Evolutionary conservation across 2,113 vertebrate genomes (phyloP), one percentile per base, ranked within the genome.

Genomic region (Atrichornis clamosus): DNA sequence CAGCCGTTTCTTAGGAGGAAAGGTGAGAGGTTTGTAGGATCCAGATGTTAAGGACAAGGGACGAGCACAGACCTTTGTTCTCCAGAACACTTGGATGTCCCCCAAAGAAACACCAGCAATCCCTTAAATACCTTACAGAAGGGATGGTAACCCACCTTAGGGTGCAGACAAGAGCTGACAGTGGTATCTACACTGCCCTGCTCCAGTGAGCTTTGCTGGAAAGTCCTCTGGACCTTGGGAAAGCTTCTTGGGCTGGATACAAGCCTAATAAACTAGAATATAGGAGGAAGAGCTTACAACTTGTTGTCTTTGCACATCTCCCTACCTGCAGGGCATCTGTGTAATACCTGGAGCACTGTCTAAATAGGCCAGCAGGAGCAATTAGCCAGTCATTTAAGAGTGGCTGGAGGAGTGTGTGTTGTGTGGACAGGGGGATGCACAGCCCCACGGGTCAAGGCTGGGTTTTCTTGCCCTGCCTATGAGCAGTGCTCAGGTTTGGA

Each of bases 1-100:
- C 97, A 99, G 99, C 96, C 98, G 99, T 7, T 99, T 99, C 97
- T 98, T 99, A 58, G 99, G 99, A 32, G 99, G 99, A 89, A 99
- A 99, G 98, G 99, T 99, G 93, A 37, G 92, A 62, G 35, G n/a
- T 76, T 56, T 52, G 16, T 75, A 80, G 37, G 42, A 39, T 24
- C 80, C 64, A 78, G 24, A 2, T 63, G 63, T 63, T 80, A 50
- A 63, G 30, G 35, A 62, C 21, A 35, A 53, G 52, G 32, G 35
- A 60, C 1, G 76, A 76, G 44, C 9, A 35, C 49, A 75, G 19
- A 16, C 19, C 6, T 79, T 69, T 70, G 42, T 59, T 76, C 52
- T 85, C 21, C 26, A 55, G 69, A 69, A 56, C 21, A 13, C 46
- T 63, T 70, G 44, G n/a, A 20, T 0, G 0, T 53, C 14, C 7